Percentiles rank a stretch among this genome's conserved stretches.
These are phyloP conservation scores for Drosophila lacicola DNA, from an alignment of 2,888 invertebrate genomes.

Conservation along the genomic window DNA sequence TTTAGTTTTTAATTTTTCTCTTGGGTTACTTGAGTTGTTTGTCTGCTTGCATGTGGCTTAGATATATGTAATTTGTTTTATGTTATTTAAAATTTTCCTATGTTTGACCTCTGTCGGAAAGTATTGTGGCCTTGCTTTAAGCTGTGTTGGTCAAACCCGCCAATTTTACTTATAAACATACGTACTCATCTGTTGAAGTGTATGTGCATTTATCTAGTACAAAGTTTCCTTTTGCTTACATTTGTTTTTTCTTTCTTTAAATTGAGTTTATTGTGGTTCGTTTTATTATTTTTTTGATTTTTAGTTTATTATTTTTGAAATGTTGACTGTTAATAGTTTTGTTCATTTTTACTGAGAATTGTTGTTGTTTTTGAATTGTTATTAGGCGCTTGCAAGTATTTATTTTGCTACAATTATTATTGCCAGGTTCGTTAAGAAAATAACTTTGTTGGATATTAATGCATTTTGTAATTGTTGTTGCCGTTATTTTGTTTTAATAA, in stretches of 20 bases:
- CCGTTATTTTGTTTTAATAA: conserved; percentile 18
- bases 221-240: conserved; percentile 14
- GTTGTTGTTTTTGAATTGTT: conserved; percentile 9
- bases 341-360: conserved; percentile 21
- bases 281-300: conserved; percentile 12
- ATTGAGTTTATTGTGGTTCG: not conserved
- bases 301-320: conserved; percentile 30
- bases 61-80: not conserved
- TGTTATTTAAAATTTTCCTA: conserved; percentile 1
- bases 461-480: conserved; percentile 34
- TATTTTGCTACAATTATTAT: conserved; percentile 72
- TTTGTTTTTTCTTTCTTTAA: not conserved
- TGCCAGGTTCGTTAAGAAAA: conserved; percentile 80
- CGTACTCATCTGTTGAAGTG: not conserved
- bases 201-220: conserved; percentile 17
- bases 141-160: conserved; percentile 27
- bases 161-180: conserved; percentile 11
- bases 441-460: conserved; percentile 54
- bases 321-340: conserved; percentile 34
- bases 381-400: conserved; percentile 47
- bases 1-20: not conserved
- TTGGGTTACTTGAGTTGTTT: not conserved
- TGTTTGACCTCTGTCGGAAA: conserved; percentile 14
- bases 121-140: conserved; percentile 30
- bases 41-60: too few relatives aligned